Evolutionary conservation across 2,113 vertebrate genomes (phyloP), one percentile per base, ranked within the genome.

Genomic region (Penelope pileata): DNA sequence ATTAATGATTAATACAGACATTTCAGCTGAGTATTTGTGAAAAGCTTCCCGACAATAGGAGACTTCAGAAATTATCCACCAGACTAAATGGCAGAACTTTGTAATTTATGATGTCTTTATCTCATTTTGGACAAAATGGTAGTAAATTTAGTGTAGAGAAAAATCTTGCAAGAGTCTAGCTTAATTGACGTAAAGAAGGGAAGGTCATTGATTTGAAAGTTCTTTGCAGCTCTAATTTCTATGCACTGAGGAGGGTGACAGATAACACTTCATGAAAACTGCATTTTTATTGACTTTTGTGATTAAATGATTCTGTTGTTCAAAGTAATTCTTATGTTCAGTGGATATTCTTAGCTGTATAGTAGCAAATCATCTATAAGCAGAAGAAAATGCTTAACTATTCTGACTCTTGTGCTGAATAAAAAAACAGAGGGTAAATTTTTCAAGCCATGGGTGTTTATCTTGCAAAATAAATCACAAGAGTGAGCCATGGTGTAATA

Each of bases 21-120:
- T 84, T 92, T 94, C 8, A 2, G 81, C 88, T 83, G 63, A 60
- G 10, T 67, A n/a, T 85, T 77, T 89, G 64, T 75, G 77, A 91
- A 95, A 70, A 95, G 27, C 77, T 89, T 91, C 76, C 81, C 1
- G 14, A 94, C 89, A 86, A 84, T 3, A 91, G 91, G 83, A 86
- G 91, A 74, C 93, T 77, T 74, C 38, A 81, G 54, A 74, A 94
- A 91, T 95, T 94, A 92, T 59, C 54, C 1, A 2, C 51, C 91
- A 94, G 94, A 66, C 89, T 50, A 50, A 92, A 73, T 77, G 91
- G 56, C 88, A 59, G 76, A 62, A 36, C 51, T 92, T 84, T 27
- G 56, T 75, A 30, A 96, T 95, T 96, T 84, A 91, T 89, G 73
- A 4, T 76, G 73, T 47, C 77, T 96, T 94, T 96, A 86, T 94